Evolutionary conservation across 2,113 vertebrate genomes (phyloP).

Genomic region (Aegotheles bennettii): DNA sequence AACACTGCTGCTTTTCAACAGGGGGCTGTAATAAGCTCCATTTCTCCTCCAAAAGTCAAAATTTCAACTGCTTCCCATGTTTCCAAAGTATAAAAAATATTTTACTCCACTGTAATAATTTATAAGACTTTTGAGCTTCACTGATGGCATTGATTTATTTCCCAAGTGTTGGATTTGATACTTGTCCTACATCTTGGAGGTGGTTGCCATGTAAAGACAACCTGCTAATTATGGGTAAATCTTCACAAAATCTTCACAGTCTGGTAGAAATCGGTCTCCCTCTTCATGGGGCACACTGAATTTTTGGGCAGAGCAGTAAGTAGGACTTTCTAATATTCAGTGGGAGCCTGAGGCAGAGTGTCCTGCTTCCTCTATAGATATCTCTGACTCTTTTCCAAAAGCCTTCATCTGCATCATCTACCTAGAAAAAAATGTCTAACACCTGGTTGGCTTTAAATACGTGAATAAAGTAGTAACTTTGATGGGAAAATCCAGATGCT

Average conservation of each 20-base stretch:
- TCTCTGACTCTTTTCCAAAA: neutral
- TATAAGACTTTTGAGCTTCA: neutral
- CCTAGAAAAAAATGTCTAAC: conserved; percentile 10
- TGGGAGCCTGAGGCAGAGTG: neutral
- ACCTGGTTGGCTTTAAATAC: conserved; percentile 25
- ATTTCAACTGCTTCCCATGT: neutral
- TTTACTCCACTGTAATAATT: neutral
- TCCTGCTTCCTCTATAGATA: neutral
- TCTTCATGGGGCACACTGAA: neutral
- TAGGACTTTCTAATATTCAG: neutral
- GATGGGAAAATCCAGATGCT: conserved; percentile 41
- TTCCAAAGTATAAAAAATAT: neutral
- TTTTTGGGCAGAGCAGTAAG: neutral
- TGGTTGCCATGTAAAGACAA: neutral
- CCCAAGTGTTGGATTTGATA: neutral
- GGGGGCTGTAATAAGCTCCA: accelerated
- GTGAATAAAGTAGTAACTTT: neutral
- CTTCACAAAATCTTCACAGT: neutral
- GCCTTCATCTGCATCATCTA: neutral
- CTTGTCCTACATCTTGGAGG: neutral
- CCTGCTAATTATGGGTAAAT: neutral
- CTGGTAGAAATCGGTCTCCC: neutral
- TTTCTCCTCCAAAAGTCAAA: neutral
- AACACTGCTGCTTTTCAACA: neutral
- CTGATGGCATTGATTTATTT: neutral